phyloP scores from a whole-genome alignment of 1,140 invertebrate species.

The Trachymyrmex septentrionalis region DNA sequence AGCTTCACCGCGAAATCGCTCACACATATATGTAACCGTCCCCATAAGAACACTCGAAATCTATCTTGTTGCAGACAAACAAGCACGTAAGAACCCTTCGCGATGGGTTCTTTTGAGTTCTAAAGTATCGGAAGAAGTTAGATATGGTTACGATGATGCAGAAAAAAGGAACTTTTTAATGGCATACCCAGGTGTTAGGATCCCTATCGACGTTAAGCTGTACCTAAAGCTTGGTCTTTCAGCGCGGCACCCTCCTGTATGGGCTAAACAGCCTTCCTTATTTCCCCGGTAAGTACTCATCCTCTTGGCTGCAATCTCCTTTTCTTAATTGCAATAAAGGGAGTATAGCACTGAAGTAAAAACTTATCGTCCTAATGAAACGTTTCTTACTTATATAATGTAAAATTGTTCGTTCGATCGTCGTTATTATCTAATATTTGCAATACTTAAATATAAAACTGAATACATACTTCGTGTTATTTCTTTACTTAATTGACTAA shows the following conservation, averaged over 20 bases:
- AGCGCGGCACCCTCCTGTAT: background rate
- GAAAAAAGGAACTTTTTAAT: constrained; percentile 68
- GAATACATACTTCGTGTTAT: background rate
- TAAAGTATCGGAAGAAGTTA: constrained; percentile 54
- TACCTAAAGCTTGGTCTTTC: constrained; percentile 50
- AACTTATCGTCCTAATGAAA: background rate
- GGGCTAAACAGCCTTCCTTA: constrained; percentile 24
- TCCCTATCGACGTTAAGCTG: constrained; percentile 55
- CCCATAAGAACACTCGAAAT: constrained; percentile 22
- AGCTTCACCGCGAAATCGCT: background rate
- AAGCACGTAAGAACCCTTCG: constrained; percentile 23
- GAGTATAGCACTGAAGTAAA: background rate
- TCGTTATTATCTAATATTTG: background rate
- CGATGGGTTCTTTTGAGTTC: constrained; percentile 3
- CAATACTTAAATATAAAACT: background rate
- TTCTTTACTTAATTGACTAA: background rate
- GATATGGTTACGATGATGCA: constrained; percentile 48
- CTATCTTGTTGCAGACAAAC: constrained; percentile 27
- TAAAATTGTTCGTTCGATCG: background rate
- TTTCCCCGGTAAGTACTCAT: constrained; percentile 35
- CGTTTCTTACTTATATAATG: background rate
- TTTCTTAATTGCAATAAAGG: constrained; percentile 30
- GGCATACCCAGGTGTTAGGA: constrained; percentile 60
- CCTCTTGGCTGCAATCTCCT: constrained; percentile 39
- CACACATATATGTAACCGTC: background rate